These are phyloP conservation scores for Drosophila baimaii DNA, from an alignment of 1,140 invertebrate species.

Conservation along the genomic window DNA sequence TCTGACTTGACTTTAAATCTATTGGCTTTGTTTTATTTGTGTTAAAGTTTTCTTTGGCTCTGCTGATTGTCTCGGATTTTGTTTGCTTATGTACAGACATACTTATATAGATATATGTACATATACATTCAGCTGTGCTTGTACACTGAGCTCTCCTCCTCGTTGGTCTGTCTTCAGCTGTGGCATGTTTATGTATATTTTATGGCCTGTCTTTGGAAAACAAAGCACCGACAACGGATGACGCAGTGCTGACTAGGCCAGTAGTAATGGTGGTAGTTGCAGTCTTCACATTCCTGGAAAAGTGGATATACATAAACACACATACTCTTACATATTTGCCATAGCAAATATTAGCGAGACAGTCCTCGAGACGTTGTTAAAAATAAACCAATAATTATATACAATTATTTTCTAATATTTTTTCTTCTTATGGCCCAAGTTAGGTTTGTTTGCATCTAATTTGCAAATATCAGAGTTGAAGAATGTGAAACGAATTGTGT, in stretches of 20 bases:
- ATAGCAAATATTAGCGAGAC: not conserved
- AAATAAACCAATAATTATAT: constrained; percentile 4
- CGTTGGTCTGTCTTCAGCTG: constrained; percentile 30
- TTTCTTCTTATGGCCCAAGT: constrained; percentile 20
- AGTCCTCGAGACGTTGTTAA: not conserved
- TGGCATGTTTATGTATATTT: constrained; percentile 34
- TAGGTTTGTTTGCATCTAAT: constrained; percentile 47
- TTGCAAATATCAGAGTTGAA: constrained; percentile 75
- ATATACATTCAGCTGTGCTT: not conserved
- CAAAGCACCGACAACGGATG: constrained; percentile 24
- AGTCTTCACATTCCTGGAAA: constrained; percentile 24
- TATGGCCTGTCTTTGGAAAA: constrained; percentile 36
- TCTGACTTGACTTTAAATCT: not conserved
- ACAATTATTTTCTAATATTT: not conserved
- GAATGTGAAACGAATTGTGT: constrained; percentile 49
- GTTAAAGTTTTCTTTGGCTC: constrained; percentile 20
- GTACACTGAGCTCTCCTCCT: constrained; percentile 9
- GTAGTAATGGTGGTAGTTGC: constrained; percentile 19
- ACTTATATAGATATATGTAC: not conserved
- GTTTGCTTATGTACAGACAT: not conserved
- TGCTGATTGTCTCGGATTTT: constrained; percentile 15
- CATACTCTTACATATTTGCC: constrained; percentile 12
- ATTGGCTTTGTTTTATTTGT: constrained; percentile 4
- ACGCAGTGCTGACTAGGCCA: constrained; percentile 33
- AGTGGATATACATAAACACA: constrained; percentile 6